Evolutionary conservation across 2,113 vertebrate genomes (phyloP).

Genomic region (Eclectus roratus): DNA sequence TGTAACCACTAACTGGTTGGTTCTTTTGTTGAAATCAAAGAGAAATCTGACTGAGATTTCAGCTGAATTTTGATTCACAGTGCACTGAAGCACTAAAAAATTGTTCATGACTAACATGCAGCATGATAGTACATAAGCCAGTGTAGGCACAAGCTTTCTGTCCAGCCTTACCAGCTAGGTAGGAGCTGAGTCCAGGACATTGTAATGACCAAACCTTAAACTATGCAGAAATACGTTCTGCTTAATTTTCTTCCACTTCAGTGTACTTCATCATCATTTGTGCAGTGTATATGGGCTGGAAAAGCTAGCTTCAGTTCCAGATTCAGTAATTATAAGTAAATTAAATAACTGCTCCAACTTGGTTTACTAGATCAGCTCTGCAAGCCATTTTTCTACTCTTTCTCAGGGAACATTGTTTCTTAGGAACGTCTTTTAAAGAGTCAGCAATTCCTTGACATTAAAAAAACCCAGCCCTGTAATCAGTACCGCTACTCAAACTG

Average conservation of each 20-base stretch:
- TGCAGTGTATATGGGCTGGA: not conserved
- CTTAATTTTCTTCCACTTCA: not conserved
- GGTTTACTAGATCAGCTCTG: not conserved
- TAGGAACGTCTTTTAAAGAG: not conserved
- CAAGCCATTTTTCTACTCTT: not conserved
- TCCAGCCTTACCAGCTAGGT: not conserved
- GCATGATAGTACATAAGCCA: not conserved
- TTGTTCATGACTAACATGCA: not conserved
- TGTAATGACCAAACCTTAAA: not conserved
- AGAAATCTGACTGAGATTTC: not conserved
- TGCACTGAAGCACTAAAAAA: not conserved
- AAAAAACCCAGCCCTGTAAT: not conserved
- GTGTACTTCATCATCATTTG: not conserved
- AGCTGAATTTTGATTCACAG: not conserved
- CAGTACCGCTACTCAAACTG: not conserved
- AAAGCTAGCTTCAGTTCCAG: not conserved
- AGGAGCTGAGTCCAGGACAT: not conserved
- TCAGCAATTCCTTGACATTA: not conserved
- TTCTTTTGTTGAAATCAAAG: not conserved
- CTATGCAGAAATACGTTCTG: not conserved
- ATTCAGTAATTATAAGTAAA: not conserved
- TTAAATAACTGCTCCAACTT: not conserved
- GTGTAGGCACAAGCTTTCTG: not conserved
- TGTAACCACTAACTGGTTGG: not conserved
- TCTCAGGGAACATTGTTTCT: not conserved